Evolutionary conservation across 92 coral and sea anemone species (phyloP), one percentile per base, ranked within the genome.

Genomic region (Chrysogorgia sp.): DNA sequence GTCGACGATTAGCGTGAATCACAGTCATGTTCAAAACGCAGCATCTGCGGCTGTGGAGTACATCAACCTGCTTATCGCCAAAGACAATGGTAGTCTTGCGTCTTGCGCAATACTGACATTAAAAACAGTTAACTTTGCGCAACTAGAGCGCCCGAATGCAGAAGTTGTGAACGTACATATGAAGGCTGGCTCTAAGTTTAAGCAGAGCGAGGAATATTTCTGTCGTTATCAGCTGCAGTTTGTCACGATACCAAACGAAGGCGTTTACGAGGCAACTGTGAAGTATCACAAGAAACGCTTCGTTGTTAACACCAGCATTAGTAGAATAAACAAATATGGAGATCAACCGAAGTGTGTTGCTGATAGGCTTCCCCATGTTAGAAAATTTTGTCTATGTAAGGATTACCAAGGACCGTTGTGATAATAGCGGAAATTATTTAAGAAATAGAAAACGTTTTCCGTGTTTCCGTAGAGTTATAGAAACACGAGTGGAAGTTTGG

Each of bases 121-220:
- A 9, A 82, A 84, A 65, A 61, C 72, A 8, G 66, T 93, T 0
- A 85, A 68, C 24, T 75, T 53, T 2, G 97, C 90, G 12, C 82
- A 86, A 55, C 82, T 92, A 34, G 93, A 93, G 45, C 82, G 92
- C 86, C 98, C 98, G 0, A 89, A 89, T 40, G 80, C 82, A 10
- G 80, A 66, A 10, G 84, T 93, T 32, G 64, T 75, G 19, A 79
- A 60, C 60, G 70, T 92, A 7, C 72, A 81, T 20, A 30, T 67
- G 40, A 6, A 22, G 15, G 4, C 17, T 0, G 55, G 34, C 4
- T 52, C 53, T 1, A 7, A 1, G 2, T 67, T 67, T 26, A 67
- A 67, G 15, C 74, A 67, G 21, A 35, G 74, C 34, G 53, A 67
- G 12, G 77, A 71, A 22, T 71, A 71, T 37, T 71, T 71, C 49